phyloP scores from a whole-genome alignment of 2,113 vertebrate species.

The Brachypodius melanocephalos region DNA sequence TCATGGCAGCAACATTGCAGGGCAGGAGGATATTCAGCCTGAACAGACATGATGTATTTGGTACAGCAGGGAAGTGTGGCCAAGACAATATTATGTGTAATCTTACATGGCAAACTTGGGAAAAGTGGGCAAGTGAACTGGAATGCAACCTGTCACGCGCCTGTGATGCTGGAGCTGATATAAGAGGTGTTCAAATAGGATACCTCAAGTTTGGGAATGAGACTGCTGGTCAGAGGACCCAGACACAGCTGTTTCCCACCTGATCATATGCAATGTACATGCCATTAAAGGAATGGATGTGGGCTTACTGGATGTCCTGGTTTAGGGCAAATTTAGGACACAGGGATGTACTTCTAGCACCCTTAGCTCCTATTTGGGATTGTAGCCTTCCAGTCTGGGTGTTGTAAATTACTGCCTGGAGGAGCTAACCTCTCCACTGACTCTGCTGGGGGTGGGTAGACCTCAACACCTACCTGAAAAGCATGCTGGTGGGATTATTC shows the following conservation, averaged over 20 bases:
- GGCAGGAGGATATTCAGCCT: background rate
- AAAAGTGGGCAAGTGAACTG: background rate
- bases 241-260: background rate
- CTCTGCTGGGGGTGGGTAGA: background rate
- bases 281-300: background rate
- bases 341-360: background rate
- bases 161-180: background rate
- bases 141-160: background rate
- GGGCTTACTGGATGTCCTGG: background rate
- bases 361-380: background rate
- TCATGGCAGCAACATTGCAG: background rate
- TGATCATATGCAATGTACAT: background rate
- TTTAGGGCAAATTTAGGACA: no score
- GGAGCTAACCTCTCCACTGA: background rate
- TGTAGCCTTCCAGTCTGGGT: background rate
- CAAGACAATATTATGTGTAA: background rate
- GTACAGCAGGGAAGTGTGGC: background rate
- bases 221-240: background rate
- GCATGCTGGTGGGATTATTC: background rate
- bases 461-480: rapidly evolving
- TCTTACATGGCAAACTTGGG: background rate
- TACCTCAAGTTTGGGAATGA: background rate
- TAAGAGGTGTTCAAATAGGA: background rate
- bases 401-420: background rate
- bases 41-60: background rate